These are phyloP conservation scores for Lepetodrilus schrolli DNA, from an alignment of 2,888 invertebrate genomes.

Conservation along the genomic window DNA sequence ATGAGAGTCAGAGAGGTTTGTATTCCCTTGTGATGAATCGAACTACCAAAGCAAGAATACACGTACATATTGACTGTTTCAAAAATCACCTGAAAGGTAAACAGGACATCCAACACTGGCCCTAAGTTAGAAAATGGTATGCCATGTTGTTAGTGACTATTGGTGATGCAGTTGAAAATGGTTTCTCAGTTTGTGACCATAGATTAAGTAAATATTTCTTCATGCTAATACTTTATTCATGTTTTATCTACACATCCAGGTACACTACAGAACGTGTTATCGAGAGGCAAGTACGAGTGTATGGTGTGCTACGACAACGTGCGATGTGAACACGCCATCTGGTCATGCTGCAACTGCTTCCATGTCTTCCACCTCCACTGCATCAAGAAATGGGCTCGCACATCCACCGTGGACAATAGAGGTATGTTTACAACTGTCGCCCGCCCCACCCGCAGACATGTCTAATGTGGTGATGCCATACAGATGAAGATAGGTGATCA, in stretches of 20 bases:
- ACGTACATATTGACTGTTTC: neutral
- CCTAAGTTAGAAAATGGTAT: neutral
- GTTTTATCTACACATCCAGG: constrained; percentile 55
- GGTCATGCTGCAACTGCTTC: constrained; percentile 94
- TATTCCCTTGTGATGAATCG: no score
- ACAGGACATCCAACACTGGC: neutral
- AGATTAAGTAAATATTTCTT: neutral
- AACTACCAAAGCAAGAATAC: no score
- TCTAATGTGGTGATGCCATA: no score
- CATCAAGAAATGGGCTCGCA: constrained; percentile 89
- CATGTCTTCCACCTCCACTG: constrained; percentile 94
- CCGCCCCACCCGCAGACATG: no score
- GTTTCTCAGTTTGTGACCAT: neutral
- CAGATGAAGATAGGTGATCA: no score
- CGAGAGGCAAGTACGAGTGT: constrained; percentile 89
- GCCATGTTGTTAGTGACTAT: neutral
- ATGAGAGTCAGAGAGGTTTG: constrained; percentile 43
- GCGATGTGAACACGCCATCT: constrained; percentile 86
- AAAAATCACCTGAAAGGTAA: neutral
- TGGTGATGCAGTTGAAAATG: neutral
- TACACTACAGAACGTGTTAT: constrained; percentile 85
- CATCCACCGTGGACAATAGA: constrained; percentile 60
- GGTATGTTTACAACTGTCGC: no score
- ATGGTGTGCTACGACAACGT: constrained; percentile 94
- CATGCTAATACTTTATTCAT: no score